Evolutionary conservation across 2,888 invertebrate genomes (phyloP).

Genomic region (Leptogaster cylindrica): DNA sequence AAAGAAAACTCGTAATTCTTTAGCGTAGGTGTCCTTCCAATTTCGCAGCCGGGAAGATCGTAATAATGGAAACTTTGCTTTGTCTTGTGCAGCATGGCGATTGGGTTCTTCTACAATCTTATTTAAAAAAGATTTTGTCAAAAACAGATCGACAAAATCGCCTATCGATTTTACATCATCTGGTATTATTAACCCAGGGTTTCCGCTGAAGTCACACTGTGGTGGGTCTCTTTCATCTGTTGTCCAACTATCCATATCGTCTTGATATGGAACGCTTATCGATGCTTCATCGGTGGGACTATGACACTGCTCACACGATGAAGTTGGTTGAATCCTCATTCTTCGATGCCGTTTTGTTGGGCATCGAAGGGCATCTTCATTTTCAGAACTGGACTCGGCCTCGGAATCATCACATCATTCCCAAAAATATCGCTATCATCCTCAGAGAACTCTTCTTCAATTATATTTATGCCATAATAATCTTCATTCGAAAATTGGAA

Average conservation of each 20-base stretch:
- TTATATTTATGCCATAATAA: no score
- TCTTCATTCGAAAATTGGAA: no score
- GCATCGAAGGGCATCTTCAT: conserved; percentile 6
- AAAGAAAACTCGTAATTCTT: conserved; percentile 3
- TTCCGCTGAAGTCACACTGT: conserved; percentile 18
- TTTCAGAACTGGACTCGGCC: background rate
- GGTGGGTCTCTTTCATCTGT: background rate
- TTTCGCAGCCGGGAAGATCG: background rate
- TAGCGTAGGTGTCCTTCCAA: conserved; percentile 21
- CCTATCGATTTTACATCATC: conserved; percentile 7
- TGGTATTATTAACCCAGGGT: conserved; percentile 22
- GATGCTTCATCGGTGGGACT: conserved; percentile 5
- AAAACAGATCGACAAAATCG: conserved; percentile 19
- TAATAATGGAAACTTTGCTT: background rate
- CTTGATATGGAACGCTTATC: background rate
- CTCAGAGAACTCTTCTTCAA: background rate
- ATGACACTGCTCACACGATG: conserved; percentile 13
- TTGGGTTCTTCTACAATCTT: conserved; percentile 10
- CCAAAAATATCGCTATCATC: conserved; percentile 2
- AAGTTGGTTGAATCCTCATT: conserved; percentile 2
- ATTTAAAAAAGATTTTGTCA: conserved; percentile 12
- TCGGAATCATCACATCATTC: background rate
- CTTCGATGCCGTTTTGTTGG: conserved; percentile 6
- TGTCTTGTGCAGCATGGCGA: conserved; percentile 20
- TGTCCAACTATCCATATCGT: conserved; percentile 2